phyloP scores from a whole-genome alignment of 2,888 invertebrate species.

The Drosophila acutilabella region DNA sequence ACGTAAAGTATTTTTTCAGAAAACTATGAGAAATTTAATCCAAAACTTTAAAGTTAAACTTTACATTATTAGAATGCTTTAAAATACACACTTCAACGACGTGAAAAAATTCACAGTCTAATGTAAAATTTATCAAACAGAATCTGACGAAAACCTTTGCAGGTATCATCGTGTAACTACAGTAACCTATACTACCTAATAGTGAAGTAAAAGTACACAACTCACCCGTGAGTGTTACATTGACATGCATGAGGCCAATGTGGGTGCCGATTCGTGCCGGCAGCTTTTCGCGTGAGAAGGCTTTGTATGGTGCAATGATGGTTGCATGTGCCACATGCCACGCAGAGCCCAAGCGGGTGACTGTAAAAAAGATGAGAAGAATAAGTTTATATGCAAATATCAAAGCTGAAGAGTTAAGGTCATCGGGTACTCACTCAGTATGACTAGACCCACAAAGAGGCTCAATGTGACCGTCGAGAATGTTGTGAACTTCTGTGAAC shows the following conservation, averaged over 20 bases:
- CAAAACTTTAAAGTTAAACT: too few relatives aligned
- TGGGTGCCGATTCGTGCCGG: conserved; percentile 95
- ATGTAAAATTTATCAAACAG: not conserved
- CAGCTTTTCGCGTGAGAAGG: conserved; percentile 95
- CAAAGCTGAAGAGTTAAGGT: conserved; percentile 27
- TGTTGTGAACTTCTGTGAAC: conserved; percentile 93
- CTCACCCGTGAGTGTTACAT: conserved; percentile 96
- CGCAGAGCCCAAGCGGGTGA: conserved; percentile 94
- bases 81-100: too few relatives aligned
- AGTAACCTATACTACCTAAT: too few relatives aligned
- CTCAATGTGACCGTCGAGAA: conserved; percentile 96
- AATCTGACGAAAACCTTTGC: conserved; percentile 1
- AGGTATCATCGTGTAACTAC: not conserved
- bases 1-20: too few relatives aligned
- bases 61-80: too few relatives aligned
- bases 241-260: conserved; percentile 97
- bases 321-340: conserved; percentile 96
- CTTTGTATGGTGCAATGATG: conserved; percentile 94
- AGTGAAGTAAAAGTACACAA: too few relatives aligned
- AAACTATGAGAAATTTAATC: too few relatives aligned
- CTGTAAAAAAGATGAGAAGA: conserved; percentile 85
- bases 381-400: conserved; percentile 46
- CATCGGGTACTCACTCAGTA: conserved; percentile 90
- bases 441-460: conserved; percentile 96
- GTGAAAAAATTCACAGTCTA: too few relatives aligned